Base-by-base conservation (phyloP, 2,888 invertebrate species). In the Tachina fera region DNA sequence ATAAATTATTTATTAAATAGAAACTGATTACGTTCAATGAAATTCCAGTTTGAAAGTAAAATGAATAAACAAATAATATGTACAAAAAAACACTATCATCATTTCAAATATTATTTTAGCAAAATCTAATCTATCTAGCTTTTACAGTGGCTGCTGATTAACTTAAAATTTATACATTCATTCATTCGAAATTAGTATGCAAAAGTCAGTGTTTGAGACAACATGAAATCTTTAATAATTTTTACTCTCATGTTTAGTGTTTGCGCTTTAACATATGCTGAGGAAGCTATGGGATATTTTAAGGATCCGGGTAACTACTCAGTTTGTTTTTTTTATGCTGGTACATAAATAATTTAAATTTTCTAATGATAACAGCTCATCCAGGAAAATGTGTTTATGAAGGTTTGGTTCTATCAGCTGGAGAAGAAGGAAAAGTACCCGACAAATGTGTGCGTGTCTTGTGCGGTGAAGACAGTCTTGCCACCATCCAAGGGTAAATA, bases 331-430 rank as follows among this genome's bases (percentile, higher is more conserved):
- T 31, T 31, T 31, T 31, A 41, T 3, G 9, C 1, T 43, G 1
- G 31, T 31, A 31, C 14, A 16, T 11, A 5, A 9, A 43, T 31
- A 45, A 3, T 63, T 19, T 19, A 19, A 13, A 10, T 63, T 19
- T 13, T 22, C 13, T 22, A 65, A 22, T n/a, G 41, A 14, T 13
- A 14, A 22, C 10, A 81, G 81, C 45, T 14, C 56, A 82, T 67
- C 71, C 83, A 10, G 77, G 77, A 3, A 83, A 83, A 67, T 83
- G 83, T 53, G 83, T 83, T 19, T 58, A 60, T 19, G 10, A 67
- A 0, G 10, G 31, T 10, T 4, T 77, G 14, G 16, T 77, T 11
- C 39, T 83, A 4, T 65, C 77, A 45, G 11, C 58, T 11, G 83
- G 83, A 0, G 71, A 83, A 14, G 45, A 67, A 8, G 65, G 58